phyloP scores from a whole-genome alignment of 2,888 invertebrate species.

The Clitarchus hookeri region DNA sequence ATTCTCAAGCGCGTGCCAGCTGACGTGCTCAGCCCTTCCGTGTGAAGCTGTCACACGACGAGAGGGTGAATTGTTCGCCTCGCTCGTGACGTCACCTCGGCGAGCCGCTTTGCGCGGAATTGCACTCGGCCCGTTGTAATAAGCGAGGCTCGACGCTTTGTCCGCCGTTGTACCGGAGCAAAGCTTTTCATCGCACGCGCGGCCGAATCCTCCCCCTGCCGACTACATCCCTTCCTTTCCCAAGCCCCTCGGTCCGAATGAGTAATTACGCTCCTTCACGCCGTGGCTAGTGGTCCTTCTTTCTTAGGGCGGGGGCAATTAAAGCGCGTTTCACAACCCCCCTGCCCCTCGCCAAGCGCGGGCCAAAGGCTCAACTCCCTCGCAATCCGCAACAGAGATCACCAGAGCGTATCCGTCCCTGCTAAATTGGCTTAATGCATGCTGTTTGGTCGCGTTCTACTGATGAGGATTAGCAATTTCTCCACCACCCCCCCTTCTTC shows the following conservation, averaged over 20 bases:
- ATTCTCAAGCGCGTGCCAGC: too few species aligned
- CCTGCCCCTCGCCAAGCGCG: neutral
- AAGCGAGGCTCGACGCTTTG: neutral
- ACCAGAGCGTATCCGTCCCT: neutral
- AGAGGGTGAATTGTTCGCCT: too few species aligned
- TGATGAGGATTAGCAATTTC: neutral
- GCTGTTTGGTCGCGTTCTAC: neutral
- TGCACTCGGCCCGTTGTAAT: neutral
- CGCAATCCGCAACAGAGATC: neutral
- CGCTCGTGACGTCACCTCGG: too few species aligned
- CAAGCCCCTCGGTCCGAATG: neutral
- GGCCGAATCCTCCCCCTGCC: neutral
- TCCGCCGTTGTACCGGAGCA: neutral
- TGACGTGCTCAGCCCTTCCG: too few species aligned
- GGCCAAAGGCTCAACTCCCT: neutral
- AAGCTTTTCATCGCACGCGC: neutral
- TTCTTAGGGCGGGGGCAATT: neutral
- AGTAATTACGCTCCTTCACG: neutral
- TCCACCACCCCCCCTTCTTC: too few species aligned
- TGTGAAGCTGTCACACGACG: too few species aligned
- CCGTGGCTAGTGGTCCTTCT: neutral
- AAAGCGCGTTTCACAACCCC: neutral
- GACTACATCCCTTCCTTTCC: neutral
- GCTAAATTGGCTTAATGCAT: constrained; percentile 10
- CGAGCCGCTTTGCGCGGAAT: too few species aligned